Percentiles rank a stretch among this genome's conserved stretches.
These are phyloP conservation scores for Prochilodus magdalenae DNA, from an alignment of 2,113 vertebrate genomes.

Conservation along the genomic window DNA sequence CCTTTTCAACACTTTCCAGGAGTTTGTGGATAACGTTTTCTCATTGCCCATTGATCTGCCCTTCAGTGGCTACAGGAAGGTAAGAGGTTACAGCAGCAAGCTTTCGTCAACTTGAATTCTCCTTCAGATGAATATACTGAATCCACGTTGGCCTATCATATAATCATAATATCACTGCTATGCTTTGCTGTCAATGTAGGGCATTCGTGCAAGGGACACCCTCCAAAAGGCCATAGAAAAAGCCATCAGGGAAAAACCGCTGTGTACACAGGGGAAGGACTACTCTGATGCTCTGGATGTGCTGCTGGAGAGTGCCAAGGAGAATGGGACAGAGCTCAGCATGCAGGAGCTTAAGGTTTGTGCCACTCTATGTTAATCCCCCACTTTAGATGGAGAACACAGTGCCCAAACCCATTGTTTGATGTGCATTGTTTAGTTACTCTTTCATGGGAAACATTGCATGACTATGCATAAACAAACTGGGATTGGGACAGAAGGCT, in stretches of 20 bases:
- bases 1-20: constrained; percentile 93
- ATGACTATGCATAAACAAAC: not conserved
- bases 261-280: constrained; percentile 91
- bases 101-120: not conserved
- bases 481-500: not conserved
- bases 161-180: not conserved
- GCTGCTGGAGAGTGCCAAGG: constrained; percentile 93
- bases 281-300: constrained; percentile 92
- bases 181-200: constrained; percentile 70
- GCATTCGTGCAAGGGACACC: constrained; percentile 90
- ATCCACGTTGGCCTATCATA: not conserved
- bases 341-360: constrained; percentile 98
- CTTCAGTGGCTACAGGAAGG: constrained; percentile 94
- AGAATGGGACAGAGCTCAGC: constrained; percentile 91
- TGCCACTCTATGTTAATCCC: not conserved
- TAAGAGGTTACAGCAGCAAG: constrained; percentile 61
- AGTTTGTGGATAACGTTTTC: constrained; percentile 97
- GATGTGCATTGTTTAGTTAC: not conserved
- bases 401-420: not conserved
- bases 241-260: constrained; percentile 93
- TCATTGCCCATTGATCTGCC: constrained; percentile 94
- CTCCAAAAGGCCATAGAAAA: constrained; percentile 93
- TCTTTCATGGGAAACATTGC: too few relatives aligned
- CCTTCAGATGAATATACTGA: too few relatives aligned
- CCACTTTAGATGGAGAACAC: not conserved